phyloP scores from a whole-genome alignment of 2,888 invertebrate species.

The Drosophila paracracens region DNA sequence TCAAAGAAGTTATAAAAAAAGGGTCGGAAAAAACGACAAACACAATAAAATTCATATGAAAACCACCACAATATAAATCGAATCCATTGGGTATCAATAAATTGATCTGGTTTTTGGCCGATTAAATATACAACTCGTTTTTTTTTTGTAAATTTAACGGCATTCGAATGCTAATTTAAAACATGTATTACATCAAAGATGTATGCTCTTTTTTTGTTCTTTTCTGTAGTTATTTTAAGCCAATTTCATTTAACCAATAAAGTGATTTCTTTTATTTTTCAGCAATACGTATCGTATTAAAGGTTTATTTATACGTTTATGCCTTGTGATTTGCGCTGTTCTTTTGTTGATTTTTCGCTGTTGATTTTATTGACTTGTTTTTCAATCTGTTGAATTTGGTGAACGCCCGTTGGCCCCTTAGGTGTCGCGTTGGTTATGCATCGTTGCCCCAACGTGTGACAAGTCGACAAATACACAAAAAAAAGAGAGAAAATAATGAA shows the following conservation, averaged over 20 bases:
- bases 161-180: not conserved
- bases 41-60: constrained; percentile 1
- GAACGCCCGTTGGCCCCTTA: constrained; percentile 25
- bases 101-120: not conserved
- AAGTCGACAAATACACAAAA: constrained; percentile 18
- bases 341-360: constrained; percentile 9
- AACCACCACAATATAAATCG: not conserved
- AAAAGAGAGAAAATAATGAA: not conserved
- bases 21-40: not conserved
- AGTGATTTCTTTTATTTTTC: not conserved
- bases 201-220: not conserved
- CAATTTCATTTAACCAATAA: not conserved
- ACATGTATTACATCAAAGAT: not conserved
- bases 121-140: not conserved
- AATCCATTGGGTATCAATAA: constrained; percentile 1
- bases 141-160: not conserved
- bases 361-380: constrained; percentile 44
- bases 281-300: not conserved
- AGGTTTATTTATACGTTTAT: constrained; percentile 6
- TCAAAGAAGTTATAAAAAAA: not conserved
- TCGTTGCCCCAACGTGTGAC: constrained; percentile 31
- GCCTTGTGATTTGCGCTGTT: not conserved
- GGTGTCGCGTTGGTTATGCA: constrained; percentile 56
- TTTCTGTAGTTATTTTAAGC: not conserved
- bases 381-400: constrained; percentile 49